Evolutionary conservation across 2,888 invertebrate genomes (phyloP), one percentile per base, ranked within the genome.

Genomic region (Boloria euphrosyne): DNA sequence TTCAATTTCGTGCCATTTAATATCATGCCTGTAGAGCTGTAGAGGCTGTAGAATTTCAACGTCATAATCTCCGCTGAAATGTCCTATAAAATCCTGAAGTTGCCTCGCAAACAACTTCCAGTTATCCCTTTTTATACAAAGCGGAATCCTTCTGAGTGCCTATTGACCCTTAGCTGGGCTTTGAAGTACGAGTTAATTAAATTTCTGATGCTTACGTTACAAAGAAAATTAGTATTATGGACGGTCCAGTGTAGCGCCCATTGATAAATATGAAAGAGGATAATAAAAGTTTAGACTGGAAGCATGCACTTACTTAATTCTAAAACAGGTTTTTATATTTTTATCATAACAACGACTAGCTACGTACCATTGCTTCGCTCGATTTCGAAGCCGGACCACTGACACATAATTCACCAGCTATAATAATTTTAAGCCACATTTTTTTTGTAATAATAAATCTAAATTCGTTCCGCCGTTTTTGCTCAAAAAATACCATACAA

Each of bases 181-280:
- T 88, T 87, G 82, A 86, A 86, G 84, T 80, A 79, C 77, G 81
- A 82, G 82, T 87, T 89, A 89, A 89, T 89, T 89, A 87, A 89
- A 89, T 87, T 85, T 88, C 83, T 82, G 78, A 77, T 85, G 83
- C 80, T 84, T 83, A 85, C 78, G 86, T 86, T 84, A 87, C 80
- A 86, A 86, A 85, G 80, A 78, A 82, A 68, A 69, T 69, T 69
- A 64, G 63, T 47, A 61, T 47, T 38, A 49, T 50, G 49, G 49
- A 50, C 47, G 38, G 59, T 31, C 49, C 31, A 50, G 59, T 59
- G 13, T 57, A 59, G 31, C 50, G 31, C 4, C 31, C 17, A 49
- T 50, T 59, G 49, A 59, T 50, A 50, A 49, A 59, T 50, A 59
- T 50, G 38, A 18, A 27, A 46, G 22, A 18, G 13, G 43, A 54